These are phyloP conservation scores for Dryoscopus gambensis DNA, from an alignment of 2,113 vertebrate species.

Conservation along the genomic window DNA sequence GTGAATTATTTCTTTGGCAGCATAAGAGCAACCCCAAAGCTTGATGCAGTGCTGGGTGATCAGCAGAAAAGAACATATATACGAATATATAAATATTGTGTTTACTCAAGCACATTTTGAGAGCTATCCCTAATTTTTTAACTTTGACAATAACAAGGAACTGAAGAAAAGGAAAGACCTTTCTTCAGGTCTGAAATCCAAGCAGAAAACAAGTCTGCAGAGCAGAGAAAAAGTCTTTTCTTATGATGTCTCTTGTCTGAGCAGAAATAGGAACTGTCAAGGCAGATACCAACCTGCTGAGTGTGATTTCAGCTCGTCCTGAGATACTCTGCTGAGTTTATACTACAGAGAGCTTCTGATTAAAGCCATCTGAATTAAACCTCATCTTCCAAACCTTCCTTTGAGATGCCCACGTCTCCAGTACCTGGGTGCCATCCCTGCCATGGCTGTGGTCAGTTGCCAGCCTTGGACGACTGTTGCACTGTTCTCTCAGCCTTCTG, in stretches of 20 bases:
- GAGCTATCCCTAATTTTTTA: neutral
- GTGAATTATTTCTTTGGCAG: neutral
- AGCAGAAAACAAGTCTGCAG: neutral
- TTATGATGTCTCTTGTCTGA: neutral
- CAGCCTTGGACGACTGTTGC: neutral
- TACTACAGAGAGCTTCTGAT: neutral
- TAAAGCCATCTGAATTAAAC: slow-evolving; percentile 22
- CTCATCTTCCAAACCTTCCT: neutral
- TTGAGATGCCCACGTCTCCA: neutral
- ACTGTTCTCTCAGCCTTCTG: too few species aligned
- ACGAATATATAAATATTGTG: neutral
- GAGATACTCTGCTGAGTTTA: slow-evolving; percentile 12
- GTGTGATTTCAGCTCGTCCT: slow-evolving; percentile 13
- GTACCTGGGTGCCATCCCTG: neutral
- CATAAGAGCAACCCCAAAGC: neutral
- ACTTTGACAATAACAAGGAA: neutral
- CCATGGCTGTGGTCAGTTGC: neutral
- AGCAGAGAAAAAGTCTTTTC: neutral
- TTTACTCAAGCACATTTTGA: neutral
- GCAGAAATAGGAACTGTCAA: slow-evolving; percentile 35
- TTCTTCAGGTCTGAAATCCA: neutral
- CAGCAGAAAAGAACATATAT: neutral
- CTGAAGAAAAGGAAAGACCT: neutral
- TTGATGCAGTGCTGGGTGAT: neutral
- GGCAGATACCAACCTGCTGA: slow-evolving; percentile 4